Percentiles rank a stretch among this genome's conserved stretches.
phyloP scores from a whole-genome alignment of 2,113 vertebrate species.

The Xenus cinereus region DNA sequence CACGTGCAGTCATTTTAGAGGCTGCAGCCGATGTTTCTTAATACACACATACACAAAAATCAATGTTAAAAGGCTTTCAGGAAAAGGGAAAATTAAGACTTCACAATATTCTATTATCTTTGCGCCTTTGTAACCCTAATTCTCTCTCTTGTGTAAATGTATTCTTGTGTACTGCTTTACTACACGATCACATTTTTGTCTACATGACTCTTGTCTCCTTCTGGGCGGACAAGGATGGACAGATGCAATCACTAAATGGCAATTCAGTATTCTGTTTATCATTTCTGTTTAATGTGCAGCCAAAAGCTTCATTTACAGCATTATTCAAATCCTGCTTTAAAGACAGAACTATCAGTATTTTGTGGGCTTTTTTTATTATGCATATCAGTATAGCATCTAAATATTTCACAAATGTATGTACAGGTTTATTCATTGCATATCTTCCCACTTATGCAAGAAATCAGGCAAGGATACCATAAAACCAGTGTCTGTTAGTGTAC shows the following conservation, averaged over 20 bases:
- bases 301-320: not conserved
- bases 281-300: not conserved
- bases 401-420: not conserved
- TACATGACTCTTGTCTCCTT: not conserved
- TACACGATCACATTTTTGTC: not conserved
- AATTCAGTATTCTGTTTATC: not conserved
- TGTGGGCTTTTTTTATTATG: not conserved
- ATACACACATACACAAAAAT: not conserved
- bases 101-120: not conserved
- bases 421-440: not conserved
- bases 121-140: not conserved
- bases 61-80: not conserved
- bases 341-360: not conserved
- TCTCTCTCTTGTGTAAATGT: not conserved
- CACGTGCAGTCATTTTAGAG: not conserved
- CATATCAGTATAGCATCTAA: not conserved
- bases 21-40: not conserved
- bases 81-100: not conserved
- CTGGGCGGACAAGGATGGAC: not conserved
- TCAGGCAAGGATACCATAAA: not conserved
- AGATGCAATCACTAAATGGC: not conserved
- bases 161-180: not conserved
- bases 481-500: not conserved
- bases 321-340: not conserved
- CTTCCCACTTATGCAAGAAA: not conserved